These are phyloP conservation scores for Pseudoips prasinana DNA, from an alignment of 2,888 invertebrate species.

Conservation along the genomic window DNA sequence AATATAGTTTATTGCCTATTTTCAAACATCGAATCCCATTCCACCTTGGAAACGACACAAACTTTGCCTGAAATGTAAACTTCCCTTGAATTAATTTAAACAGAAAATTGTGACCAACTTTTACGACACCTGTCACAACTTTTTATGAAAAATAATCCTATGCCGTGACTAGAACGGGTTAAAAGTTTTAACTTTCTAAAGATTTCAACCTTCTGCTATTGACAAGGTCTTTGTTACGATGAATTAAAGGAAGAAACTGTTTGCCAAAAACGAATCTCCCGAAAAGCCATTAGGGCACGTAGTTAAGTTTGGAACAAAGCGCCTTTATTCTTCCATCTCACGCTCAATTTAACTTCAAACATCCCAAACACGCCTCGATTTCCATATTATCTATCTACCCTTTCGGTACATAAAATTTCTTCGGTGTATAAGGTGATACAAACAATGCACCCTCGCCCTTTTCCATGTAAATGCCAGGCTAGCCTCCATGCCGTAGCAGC, in stretches of 20 bases:
- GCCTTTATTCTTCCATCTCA: constrained; percentile 27
- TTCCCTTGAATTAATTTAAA: constrained; percentile 11
- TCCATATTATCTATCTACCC: constrained; percentile 45
- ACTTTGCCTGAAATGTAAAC: constrained; percentile 22
- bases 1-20: constrained; percentile 20
- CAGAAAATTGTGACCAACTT: constrained; percentile 12
- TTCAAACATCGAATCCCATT: constrained; percentile 16
- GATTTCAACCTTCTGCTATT: constrained; percentile 13
- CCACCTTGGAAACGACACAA: constrained; percentile 11
- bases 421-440: constrained; percentile 40
- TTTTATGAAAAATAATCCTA: constrained; percentile 35
- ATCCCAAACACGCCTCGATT: constrained; percentile 35
- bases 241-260: constrained; percentile 5
- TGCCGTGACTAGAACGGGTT: constrained; percentile 18
- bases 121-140: constrained; percentile 29
- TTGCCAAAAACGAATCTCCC: constrained; percentile 13
- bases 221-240: constrained; percentile 17
- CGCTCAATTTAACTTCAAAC: constrained; percentile 39
- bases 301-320: constrained; percentile 23
- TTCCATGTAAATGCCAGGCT: constrained; percentile 25
- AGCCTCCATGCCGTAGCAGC: constrained; percentile 17
- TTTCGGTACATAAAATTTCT: constrained; percentile 41
- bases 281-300: constrained; percentile 14
- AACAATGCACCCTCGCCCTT: constrained; percentile 38
- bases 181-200: constrained; percentile 12